Evolutionary conservation across 2,888 invertebrate genomes (phyloP).

Genomic region (Pachydiplax longipennis): DNA sequence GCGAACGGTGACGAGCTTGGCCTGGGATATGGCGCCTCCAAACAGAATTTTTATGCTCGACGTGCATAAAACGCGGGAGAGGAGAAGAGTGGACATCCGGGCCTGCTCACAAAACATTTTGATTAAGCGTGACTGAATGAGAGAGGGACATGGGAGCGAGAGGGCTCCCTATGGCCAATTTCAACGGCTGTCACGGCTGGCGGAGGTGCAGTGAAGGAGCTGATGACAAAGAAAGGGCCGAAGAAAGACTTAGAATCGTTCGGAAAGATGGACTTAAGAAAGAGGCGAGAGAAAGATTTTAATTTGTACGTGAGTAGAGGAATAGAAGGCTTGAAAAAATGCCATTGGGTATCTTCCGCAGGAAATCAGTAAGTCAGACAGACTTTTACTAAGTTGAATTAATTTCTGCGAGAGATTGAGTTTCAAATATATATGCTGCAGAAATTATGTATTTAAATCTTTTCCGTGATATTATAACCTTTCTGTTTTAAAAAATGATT

Average conservation of each 20-base stretch:
- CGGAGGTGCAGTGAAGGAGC: neutral
- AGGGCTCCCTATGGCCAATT: constrained; percentile 31
- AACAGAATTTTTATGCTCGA: constrained; percentile 14
- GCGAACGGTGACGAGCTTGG: neutral
- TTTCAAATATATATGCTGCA: too few species aligned
- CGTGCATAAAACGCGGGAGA: neutral
- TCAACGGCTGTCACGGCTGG: constrained; percentile 19
- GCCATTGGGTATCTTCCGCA: too few species aligned
- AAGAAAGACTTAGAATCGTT: neutral
- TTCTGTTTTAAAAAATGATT: too few species aligned
- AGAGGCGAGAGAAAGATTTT: neutral
- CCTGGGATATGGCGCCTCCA: neutral
- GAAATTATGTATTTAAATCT: too few species aligned
- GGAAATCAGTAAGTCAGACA: too few species aligned
- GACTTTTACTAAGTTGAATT: too few species aligned
- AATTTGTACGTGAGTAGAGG: neutral
- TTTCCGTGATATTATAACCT: too few species aligned
- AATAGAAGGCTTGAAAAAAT: too few species aligned
- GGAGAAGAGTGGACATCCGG: neutral
- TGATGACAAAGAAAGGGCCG: constrained; percentile 13
- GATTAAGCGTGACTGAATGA: constrained; percentile 30
- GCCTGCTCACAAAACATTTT: constrained; percentile 28
- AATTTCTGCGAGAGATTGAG: too few species aligned
- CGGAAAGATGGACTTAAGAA: neutral
- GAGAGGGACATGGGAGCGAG: neutral